Percentiles rank a stretch among this genome's conserved stretches.
These are phyloP conservation scores for Tyria jacobaeae DNA, from an alignment of 2,888 invertebrate species.

Conservation along the genomic window DNA sequence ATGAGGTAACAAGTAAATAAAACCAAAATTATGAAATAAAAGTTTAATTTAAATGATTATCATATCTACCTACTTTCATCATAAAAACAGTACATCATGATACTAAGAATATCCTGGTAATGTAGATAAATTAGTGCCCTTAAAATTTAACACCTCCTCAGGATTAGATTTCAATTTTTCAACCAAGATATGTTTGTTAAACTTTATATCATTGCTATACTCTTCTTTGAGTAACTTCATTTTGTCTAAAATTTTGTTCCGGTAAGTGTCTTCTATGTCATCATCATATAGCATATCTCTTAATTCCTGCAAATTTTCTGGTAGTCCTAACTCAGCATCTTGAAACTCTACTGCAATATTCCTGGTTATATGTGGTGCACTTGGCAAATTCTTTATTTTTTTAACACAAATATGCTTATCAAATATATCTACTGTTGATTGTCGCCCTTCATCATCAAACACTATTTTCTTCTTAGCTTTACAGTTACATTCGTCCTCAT, in stretches of 20 bases:
- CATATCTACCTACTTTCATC: not conserved
- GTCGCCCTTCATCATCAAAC: constrained; percentile 75
- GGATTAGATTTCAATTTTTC: constrained; percentile 67
- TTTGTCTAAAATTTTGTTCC: constrained; percentile 70
- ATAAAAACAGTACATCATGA: not conserved
- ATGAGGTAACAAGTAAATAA: too few species aligned
- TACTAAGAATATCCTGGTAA: constrained; percentile 66
- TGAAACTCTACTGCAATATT: constrained; percentile 65
- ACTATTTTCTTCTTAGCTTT: constrained; percentile 69
- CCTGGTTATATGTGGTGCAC: constrained; percentile 26
- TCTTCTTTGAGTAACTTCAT: constrained; percentile 62
- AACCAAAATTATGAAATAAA: not conserved
- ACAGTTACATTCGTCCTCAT: constrained; percentile 63
- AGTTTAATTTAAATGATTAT: constrained; percentile 4
- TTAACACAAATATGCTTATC: constrained; percentile 68
- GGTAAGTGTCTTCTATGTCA: constrained; percentile 51
- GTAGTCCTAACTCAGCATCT: constrained; percentile 53
- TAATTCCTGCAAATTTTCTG: constrained; percentile 64
- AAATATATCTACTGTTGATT: constrained; percentile 51
- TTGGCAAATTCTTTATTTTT: constrained; percentile 40
- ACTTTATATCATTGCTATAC: constrained; percentile 62
- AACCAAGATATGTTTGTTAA: constrained; percentile 63
- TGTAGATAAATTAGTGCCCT: constrained; percentile 70
- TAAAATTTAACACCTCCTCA: constrained; percentile 69
- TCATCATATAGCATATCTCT: constrained; percentile 60